Evolutionary conservation across 1,140 invertebrate species (phyloP), one percentile per base, ranked within the genome.

Genomic region (Lycorma delicatula): DNA sequence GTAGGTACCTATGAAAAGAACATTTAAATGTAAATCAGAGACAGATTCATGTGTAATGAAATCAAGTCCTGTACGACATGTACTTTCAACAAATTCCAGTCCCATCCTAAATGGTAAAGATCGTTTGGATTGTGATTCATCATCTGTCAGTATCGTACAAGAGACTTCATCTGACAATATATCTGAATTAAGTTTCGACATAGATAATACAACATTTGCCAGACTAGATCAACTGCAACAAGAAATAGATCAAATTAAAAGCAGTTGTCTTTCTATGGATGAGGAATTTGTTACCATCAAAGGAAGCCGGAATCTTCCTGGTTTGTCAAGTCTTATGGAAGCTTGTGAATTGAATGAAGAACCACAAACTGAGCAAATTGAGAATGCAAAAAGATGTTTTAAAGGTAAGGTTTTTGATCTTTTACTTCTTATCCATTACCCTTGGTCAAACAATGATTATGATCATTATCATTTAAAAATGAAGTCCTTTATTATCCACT

Each of bases 231-330:
- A 65, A 58, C 49, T 69, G 18, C 66, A 67, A 48, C 41, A 62
- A 38, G 67, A 69, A 56, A 66, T 69, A 16, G 65, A 66, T 53
- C 62, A 60, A 36, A 58, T 69, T 1, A 69, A 69, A 53, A 59
- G 54, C 26, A 67, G 66, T 47, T 69, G 68, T 53, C 57, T 63
- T 9, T 61, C 58, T 36, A 67, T 69, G 67, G 66, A 69, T 59
- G 66, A 66, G 38, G 68, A 68, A 12, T 63, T 69, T 47, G 63
- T 62, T 38, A 67, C 60, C 12, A 64, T 69, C 26, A 66, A 67
- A 54, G 63, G 62, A 31, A 67, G 64, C 54, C 26, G 65, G 18
- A 67, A 67, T 48, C 55, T 67, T 38, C 65, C 65, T 27, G 65
- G 65, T 18, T 58, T 66, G 56, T 64, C 63, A 16, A 64, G 55